phyloP scores from a whole-genome alignment of 2,888 invertebrate species.

The Eilema depressum region DNA sequence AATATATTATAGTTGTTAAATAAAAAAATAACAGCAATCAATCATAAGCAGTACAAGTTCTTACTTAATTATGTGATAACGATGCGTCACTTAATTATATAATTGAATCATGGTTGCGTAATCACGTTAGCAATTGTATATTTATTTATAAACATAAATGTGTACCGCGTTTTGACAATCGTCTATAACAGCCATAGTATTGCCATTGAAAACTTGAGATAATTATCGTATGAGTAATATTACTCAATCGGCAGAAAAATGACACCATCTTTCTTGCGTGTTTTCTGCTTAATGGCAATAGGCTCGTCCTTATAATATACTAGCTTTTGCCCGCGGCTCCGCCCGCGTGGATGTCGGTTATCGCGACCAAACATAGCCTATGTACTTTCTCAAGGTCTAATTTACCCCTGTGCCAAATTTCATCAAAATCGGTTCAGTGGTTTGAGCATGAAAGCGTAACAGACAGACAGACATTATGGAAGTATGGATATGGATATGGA shows the following conservation, averaged over 20 bases:
- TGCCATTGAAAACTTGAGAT: not conserved
- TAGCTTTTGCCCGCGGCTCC: no score
- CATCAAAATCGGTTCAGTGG: no score
- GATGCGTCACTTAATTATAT: conserved; percentile 2
- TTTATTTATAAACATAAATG: conserved; percentile 2
- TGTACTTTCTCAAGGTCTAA: no score
- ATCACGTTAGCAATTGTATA: not conserved
- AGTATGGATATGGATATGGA: no score
- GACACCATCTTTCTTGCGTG: not conserved
- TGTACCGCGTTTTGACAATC: not conserved
- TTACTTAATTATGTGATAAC: not conserved
- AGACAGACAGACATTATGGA: no score
- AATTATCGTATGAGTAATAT: not conserved
- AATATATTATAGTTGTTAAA: no score
- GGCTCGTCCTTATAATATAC: no score
- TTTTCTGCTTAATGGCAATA: no score
- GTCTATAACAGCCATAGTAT: not conserved
- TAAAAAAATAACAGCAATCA: not conserved
- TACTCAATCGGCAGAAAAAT: not conserved
- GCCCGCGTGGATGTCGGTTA: no score
- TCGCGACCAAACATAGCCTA: no score
- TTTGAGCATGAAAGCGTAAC: no score
- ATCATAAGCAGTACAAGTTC: not conserved
- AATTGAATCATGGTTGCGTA: not conserved
- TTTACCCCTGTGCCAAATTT: no score